Conservation (phyloP, 2,888 invertebrate species). For the Cheilosia grossa region DNA sequence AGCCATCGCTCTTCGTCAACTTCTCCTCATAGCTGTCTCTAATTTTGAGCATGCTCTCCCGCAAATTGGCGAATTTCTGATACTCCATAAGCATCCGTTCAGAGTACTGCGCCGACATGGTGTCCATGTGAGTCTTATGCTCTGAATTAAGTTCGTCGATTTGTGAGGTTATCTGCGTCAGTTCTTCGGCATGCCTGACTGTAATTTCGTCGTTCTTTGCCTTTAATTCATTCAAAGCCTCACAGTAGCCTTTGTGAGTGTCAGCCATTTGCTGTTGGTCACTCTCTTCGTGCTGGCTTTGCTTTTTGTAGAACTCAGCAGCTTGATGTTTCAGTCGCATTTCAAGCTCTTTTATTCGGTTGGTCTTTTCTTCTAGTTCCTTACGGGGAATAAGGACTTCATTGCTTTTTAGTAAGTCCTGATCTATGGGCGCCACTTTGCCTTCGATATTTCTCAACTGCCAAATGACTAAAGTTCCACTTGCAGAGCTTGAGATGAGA, state of each 20-base stretch:
- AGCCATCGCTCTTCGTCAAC: conserved; percentile 85
- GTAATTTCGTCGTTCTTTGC: conserved; percentile 85
- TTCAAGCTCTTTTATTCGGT: conserved; percentile 85
- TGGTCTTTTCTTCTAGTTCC: conserved; percentile 91
- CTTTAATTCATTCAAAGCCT: conserved; percentile 92
- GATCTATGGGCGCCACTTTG: conserved; percentile 88
- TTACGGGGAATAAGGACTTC: conserved; percentile 92
- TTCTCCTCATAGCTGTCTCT: conserved; percentile 87
- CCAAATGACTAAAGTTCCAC: conserved; percentile 94
- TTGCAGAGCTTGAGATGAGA: conserved; percentile 89
- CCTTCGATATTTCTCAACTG: conserved; percentile 88
- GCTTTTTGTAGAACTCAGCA: conserved; percentile 93
- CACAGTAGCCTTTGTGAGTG: conserved; percentile 91
- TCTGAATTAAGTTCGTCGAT: conserved; percentile 88
- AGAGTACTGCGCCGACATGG: conserved; percentile 90
- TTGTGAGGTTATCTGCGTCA: conserved; percentile 90
- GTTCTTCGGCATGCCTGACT: conserved; percentile 88
- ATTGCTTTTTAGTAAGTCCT: conserved; percentile 90
- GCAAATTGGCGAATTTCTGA: conserved; percentile 89
- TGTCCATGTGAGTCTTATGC: conserved; percentile 87
- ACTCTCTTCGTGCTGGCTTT: conserved; percentile 91
- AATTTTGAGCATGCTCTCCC: conserved; percentile 88
- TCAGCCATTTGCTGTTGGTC: conserved; percentile 92
- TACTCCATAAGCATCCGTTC: conserved; percentile 94
- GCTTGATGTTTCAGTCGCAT: conserved; percentile 91